Base-by-base conservation (phyloP, 2,888 invertebrate genomes). In the Eupithecia exiguata region DNA sequence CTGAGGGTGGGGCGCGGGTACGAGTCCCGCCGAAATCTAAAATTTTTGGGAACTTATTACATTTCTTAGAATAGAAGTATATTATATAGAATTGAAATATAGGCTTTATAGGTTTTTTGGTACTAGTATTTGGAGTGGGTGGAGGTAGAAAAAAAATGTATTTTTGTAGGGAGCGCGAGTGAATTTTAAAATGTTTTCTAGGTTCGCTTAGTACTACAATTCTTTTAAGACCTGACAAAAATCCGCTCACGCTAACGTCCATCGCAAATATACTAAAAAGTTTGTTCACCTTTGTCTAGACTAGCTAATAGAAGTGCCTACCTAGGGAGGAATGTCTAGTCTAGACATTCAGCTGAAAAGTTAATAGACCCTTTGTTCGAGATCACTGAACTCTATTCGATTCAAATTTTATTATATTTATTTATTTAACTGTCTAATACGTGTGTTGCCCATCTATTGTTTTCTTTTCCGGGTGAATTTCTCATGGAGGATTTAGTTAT, bases 201-300 rank as follows among this genome's bases (percentile, higher is more conserved):
- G 43, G 43, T 10, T n/a, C 18, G 7, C 7, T n/a, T 21, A 9
- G 21, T 53, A 10, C 49, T 53, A 21, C n/a, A 21, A 2, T n/a
- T 49, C n/a, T n/a, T 49, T 49, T 49, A 10, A 9, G 10, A n/a
- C 1, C 49, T n/a, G 21, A 21, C 21, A 21, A 21, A 53, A n/a
- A 43, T 16, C 5, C n/a, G 9, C 49, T 21, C 21, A 21, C 58
- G 12, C 58, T 25, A 14, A 25, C 5, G 53, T 25, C 25, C 4
- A 53, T 21, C 49, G 9, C 21, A n/a, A 21, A n/a, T 53, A 2
- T 0, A 53, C 21, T n/a, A 6, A 53, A 25, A 58, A 14, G 58
- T 21, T 58, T 58, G 49, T 58, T 58, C 21, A 58, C 58, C 58
- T 21, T 58, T 21, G 58, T 58, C 58, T 58, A 58, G 58, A n/a